Conservation (phyloP, 2,797 vertebrate species). For the Microctenopoma stevenorrisi region DNA sequence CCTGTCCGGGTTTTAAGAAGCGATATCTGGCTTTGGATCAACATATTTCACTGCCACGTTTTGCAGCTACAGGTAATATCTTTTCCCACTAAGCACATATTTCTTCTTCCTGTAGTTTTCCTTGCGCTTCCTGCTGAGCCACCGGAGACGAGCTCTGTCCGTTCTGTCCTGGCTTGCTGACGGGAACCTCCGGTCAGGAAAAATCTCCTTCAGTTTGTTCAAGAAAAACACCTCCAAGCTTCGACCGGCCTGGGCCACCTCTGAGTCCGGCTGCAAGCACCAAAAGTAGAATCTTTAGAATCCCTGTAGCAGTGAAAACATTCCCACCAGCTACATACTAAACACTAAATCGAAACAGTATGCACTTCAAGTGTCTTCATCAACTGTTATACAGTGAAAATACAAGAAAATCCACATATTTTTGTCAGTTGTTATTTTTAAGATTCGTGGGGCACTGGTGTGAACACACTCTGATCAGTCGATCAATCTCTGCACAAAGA, state of each 20-base stretch:
- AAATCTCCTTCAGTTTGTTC: constrained; percentile 87
- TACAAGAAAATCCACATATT: no score
- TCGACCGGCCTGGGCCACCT: constrained; percentile 93
- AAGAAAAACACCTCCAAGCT: constrained; percentile 90
- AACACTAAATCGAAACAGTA: no score
- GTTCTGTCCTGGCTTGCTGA: constrained; percentile 79
- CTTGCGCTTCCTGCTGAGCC: constrained; percentile 86
- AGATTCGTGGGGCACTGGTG: no score
- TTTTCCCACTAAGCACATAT: constrained; percentile 77
- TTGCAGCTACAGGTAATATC: constrained; percentile 58
- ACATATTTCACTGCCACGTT: not conserved
- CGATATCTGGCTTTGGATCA: not conserved
- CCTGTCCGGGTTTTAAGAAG: not conserved
- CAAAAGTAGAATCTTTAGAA: no score
- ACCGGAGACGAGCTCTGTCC: constrained; percentile 82
- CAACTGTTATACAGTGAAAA: no score
- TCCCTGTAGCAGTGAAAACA: no score
- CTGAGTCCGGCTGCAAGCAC: constrained; percentile 90
- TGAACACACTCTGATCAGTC: not conserved
- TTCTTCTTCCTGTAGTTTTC: constrained; percentile 87
- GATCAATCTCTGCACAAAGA: not conserved
- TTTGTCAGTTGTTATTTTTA: no score
- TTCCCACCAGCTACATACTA: no score
- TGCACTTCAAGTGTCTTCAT: no score
- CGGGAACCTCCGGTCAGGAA: constrained; percentile 86